Conservation (phyloP, 2,797 vertebrate species). For the Sciaenops ocellatus region DNA sequence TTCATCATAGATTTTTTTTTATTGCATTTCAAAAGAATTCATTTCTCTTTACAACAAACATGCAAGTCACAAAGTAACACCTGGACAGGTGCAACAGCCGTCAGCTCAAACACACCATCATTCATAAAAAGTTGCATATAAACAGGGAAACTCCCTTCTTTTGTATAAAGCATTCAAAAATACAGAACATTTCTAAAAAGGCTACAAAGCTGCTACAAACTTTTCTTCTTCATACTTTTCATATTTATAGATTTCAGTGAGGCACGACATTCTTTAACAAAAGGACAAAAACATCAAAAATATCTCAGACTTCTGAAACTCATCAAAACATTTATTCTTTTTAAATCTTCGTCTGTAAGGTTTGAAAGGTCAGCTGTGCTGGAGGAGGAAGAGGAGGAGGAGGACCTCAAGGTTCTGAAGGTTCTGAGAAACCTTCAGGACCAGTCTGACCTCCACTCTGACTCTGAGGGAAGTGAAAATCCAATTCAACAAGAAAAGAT, state of each 20-base stretch:
- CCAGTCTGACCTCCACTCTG: neutral
- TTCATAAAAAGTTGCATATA: constrained; percentile 93
- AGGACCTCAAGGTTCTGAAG: neutral
- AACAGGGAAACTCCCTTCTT: constrained; percentile 93
- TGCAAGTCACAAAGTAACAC: constrained; percentile 91
- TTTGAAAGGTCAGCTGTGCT: constrained; percentile 81
- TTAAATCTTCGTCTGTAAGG: constrained; percentile 88
- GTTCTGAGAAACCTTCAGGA: too few species aligned
- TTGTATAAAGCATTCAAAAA: constrained; percentile 92
- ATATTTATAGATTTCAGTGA: constrained; percentile 85
- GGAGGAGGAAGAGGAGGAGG: constrained; percentile 87
- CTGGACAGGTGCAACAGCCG: constrained; percentile 83
- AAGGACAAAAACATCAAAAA: constrained; percentile 87
- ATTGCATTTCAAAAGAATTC: constrained; percentile 89
- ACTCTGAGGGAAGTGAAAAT: constrained; percentile 55
- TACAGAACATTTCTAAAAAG: constrained; percentile 89
- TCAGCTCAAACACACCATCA: constrained; percentile 79
- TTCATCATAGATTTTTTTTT: constrained; percentile 90
- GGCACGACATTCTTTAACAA: constrained; percentile 94
- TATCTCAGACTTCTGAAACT: constrained; percentile 75
- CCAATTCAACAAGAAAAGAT: constrained; percentile 14
- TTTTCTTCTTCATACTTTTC: constrained; percentile 95
- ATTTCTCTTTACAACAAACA: constrained; percentile 94
- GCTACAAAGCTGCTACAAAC: constrained; percentile 90
- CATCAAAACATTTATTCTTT: constrained; percentile 79